Evolutionary conservation across 2,113 vertebrate species (phyloP).

Genomic region (Zingel zingel): DNA sequence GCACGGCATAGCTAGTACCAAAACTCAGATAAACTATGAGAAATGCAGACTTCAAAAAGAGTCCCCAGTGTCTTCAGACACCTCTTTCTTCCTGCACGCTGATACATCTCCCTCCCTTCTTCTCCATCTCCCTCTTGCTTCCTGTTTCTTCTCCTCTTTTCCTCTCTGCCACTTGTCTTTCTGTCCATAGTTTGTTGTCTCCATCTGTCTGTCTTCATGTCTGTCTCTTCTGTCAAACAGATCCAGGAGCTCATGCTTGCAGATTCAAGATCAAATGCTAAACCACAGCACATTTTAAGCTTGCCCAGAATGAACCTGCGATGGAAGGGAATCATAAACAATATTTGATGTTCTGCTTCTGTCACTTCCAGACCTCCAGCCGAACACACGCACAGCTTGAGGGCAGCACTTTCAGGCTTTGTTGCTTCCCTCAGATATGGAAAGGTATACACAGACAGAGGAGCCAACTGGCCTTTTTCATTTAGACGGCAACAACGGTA

Average conservation of each 20-base stretch:
- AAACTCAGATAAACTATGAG: conserved; percentile 63
- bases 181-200: conserved; percentile 50
- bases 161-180: conserved; percentile 23
- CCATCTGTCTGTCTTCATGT: conserved; percentile 51
- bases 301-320: conserved; percentile 69
- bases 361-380: conserved; percentile 73
- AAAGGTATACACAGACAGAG: conserved; percentile 71
- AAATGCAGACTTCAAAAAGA: conserved; percentile 65
- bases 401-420: conserved; percentile 77
- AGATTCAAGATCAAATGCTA: conserved; percentile 72
- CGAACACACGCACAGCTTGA: conserved; percentile 71
- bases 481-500: conserved; percentile 70
- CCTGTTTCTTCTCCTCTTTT: conserved; percentile 5
- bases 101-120: conserved; percentile 34
- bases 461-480: conserved; percentile 75
- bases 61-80: conserved; percentile 51
- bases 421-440: conserved; percentile 63
- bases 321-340: conserved; percentile 73
- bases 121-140: background rate
- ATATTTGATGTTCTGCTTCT: conserved; percentile 76
- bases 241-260: conserved; percentile 51
- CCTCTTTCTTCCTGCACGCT: conserved; percentile 34
- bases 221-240: conserved; percentile 67
- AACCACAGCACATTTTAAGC: conserved; percentile 61
- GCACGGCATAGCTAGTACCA: conserved; percentile 25